These are phyloP conservation scores for Rhynchotus rufescens DNA, from an alignment of 2,797 vertebrate species.

Conservation along the genomic window DNA sequence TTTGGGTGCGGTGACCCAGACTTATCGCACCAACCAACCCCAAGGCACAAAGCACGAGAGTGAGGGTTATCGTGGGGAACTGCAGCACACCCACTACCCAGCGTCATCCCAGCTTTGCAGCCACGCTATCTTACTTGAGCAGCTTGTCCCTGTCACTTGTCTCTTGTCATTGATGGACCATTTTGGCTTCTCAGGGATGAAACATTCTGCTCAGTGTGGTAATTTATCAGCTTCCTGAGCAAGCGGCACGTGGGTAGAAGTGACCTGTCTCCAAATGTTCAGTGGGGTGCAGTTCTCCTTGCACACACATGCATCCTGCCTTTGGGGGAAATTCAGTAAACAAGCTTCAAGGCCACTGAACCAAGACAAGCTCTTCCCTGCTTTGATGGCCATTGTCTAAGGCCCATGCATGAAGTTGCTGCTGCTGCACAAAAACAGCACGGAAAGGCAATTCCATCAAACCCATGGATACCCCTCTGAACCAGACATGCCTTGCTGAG, in stretches of 20 bases:
- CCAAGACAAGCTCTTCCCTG: neutral
- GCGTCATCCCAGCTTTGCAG: neutral
- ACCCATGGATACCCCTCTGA: neutral
- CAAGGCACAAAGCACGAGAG: fast-evolving
- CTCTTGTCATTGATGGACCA: neutral
- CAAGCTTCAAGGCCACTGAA: neutral
- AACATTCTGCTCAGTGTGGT: neutral
- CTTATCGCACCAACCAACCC: neutral
- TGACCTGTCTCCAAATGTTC: neutral
- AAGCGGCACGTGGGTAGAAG: neutral
- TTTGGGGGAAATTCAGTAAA: neutral
- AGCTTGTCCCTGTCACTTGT: neutral
- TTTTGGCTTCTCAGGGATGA: neutral
- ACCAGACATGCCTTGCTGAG: too few relatives aligned
- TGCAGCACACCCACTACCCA: fast-evolving
- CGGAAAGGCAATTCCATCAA: fast-evolving
- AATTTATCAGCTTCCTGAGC: neutral
- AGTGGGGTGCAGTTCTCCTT: neutral
- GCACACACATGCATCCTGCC: neutral
- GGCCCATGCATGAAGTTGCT: fast-evolving
- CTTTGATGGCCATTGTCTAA: fast-evolving
- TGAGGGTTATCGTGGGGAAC: fast-evolving
- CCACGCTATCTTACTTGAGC: fast-evolving
- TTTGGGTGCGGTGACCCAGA: neutral
- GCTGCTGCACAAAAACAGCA: neutral